Evolutionary conservation across 2,888 invertebrate genomes (phyloP), one percentile per base, ranked within the genome.

Genomic region (Lasioglossum morio): DNA sequence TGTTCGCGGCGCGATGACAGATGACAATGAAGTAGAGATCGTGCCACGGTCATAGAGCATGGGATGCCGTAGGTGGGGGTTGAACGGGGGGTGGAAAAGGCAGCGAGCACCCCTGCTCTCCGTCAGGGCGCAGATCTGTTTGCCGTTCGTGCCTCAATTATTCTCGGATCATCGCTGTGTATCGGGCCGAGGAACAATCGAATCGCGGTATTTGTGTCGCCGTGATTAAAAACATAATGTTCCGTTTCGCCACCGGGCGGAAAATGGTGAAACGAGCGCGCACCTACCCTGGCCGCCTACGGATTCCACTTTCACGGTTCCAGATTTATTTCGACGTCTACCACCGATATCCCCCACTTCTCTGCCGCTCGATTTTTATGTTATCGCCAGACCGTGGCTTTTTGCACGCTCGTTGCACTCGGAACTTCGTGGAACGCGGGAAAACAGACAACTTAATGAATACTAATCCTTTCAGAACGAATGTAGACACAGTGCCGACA

Each of bases 161-260:
- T 94, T 95, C 94, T 92, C 94, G 95, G 95, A 95, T 95, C 93
- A 95, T 94, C 93, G 93, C 91, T 92, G 92, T 92, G 90, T 93
- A 93, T 94, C 93, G 91, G 91, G 79, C 89, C 82, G 72, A 82
- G 89, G 92, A 93, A 93, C 93, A 93, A 92, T 92, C 90, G 89
- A 92, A 89, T 81, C 84, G 63, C 82, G 79, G 85, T 88, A 88
- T 89, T 85, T 87, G 82, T 83, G 86, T 83, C 87, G 86, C 72
- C 85, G 82, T 88, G 85, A 90, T 90, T 91, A 89, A 88, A 90
- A 91, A 89, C 87, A 89, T 85, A 89, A 87, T 84, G 88, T 84
- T 81, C 87, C 73, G 78, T 79, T 79, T 74, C 73, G 34, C 30
- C 4, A 4, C 27, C 34, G 23, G 30, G 72, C 72, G 63, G 63